Evolutionary conservation across 92 coral and sea anemone genomes (phyloP).

Genomic region (Pocillopora grandis): DNA sequence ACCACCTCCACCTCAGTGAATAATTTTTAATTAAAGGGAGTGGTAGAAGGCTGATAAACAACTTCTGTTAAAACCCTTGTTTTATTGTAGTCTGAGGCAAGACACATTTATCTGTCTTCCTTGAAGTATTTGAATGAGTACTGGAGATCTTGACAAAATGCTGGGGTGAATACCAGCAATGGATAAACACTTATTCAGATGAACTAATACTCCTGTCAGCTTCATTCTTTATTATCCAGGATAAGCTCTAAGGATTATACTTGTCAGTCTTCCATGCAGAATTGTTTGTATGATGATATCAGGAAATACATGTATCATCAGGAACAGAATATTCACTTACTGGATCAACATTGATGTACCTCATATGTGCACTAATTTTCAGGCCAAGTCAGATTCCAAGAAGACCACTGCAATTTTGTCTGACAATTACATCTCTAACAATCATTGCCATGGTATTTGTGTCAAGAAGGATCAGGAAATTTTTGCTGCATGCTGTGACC

Average conservation of each 20-base stretch:
- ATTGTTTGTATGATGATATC: neutral
- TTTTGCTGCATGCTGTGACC: slow-evolving; percentile 38
- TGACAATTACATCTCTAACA: slow-evolving; percentile 68
- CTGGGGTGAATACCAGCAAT: too few species aligned
- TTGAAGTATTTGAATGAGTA: too few species aligned
- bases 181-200: too few species aligned
- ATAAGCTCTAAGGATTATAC: neutral
- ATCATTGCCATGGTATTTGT: slow-evolving; percentile 80
- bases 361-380: neutral
- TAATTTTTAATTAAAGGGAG: too few species aligned
- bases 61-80: too few species aligned
- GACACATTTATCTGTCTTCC: too few species aligned
- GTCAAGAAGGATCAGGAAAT: slow-evolving; percentile 52
- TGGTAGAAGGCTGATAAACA: too few species aligned
- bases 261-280: neutral
- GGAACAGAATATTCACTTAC: neutral
- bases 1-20: too few species aligned
- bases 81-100: too few species aligned
- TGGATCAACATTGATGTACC: neutral
- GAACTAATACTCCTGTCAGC: too few species aligned
- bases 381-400: slow-evolving; percentile 59
- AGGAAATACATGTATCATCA: neutral
- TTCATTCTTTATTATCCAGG: too few species aligned
- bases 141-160: too few species aligned
- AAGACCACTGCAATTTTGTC: slow-evolving; percentile 59